Base-by-base conservation (phyloP, 2,113 vertebrate genomes). In the Dasyprocta punctata region DNA sequence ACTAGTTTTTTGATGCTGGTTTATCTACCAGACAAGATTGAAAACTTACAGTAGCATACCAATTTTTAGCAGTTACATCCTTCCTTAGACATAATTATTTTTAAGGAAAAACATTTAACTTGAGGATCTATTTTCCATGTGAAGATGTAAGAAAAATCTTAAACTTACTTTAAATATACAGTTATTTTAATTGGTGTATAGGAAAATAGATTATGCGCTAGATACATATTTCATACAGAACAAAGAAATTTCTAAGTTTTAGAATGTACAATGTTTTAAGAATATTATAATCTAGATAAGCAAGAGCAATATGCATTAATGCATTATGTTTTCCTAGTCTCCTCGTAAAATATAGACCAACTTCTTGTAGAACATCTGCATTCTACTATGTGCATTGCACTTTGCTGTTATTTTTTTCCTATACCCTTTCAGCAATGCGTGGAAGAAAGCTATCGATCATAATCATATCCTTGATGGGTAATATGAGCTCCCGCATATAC, bases 51-150 rank as follows among this genome's bases (percentile, higher is more conserved):
- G 8, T 65, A 78, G 24, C 24, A 95, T 86, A 36, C 7, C 54
- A 73, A 5, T 58, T 80, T 90, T 96, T 94, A 38, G 17, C 58
- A 92, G 83, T 20, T 82, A 54, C 2, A 85, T 54, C 65, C 7
- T 89, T 86, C 92, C 41, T 26, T 60, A 92, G 67, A 61, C 83
- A 49, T 63, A 61, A 36, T 71, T 91, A 22, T 87, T 86, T 41
- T 77, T 73, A 65, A 77, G 78, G 36, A 58, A 80, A 80, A 75
- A 65, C 44, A 80, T 54, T 86, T 63, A 78, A 84, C 38, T 84
- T 73, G 63, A 77, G 22, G 60, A 52, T 87, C 85, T 96, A 5
- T 95, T 92, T 95, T 91, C 41, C 14, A 33, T 80, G 24, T 81
- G 22, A 80, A 95, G 17, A 20, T 30, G 69, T 90, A 36, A 41